These are phyloP conservation scores for Zophobas morio DNA, from an alignment of 1,140 invertebrate genomes.

Conservation along the genomic window DNA sequence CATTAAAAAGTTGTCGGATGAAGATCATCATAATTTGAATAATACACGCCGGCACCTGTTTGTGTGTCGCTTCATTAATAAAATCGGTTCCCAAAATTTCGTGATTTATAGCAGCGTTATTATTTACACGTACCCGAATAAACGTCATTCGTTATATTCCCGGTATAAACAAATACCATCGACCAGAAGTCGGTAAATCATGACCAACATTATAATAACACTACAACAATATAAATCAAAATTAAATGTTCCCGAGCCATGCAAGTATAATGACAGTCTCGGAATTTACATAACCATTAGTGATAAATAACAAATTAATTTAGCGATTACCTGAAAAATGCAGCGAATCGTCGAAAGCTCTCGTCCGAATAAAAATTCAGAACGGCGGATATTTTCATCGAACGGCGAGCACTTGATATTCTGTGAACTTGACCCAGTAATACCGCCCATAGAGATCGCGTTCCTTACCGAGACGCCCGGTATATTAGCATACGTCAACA, in stretches of 20 bases:
- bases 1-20: slow-evolving; percentile 28
- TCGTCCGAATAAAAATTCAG: too few relatives aligned
- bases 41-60: slow-evolving; percentile 22
- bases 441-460: slow-evolving; percentile 44
- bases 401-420: slow-evolving; percentile 19
- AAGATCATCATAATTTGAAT: slow-evolving; percentile 42
- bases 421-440: slow-evolving; percentile 51
- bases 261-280: slow-evolving; percentile 25
- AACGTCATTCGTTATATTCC: slow-evolving; percentile 33
- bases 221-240: slow-evolving; percentile 43
- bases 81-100: slow-evolving; percentile 31
- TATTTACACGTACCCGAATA: slow-evolving; percentile 36
- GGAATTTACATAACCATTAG: slow-evolving; percentile 30
- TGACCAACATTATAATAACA: slow-evolving; percentile 31
- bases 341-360: not conserved
- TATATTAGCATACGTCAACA: slow-evolving; percentile 54
- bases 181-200: slow-evolving; percentile 36
- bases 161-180: slow-evolving; percentile 31
- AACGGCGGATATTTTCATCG: not conserved
- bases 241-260: slow-evolving; percentile 36
- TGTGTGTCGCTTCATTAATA: slow-evolving; percentile 34
- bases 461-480: slow-evolving; percentile 38
- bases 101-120: slow-evolving; percentile 19
- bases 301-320: slow-evolving; percentile 38
- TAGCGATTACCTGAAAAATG: slow-evolving; percentile 29